These are phyloP conservation scores for Falco novaeseelandiae DNA, from an alignment of 2,797 vertebrate genomes.

Conservation along the genomic window DNA sequence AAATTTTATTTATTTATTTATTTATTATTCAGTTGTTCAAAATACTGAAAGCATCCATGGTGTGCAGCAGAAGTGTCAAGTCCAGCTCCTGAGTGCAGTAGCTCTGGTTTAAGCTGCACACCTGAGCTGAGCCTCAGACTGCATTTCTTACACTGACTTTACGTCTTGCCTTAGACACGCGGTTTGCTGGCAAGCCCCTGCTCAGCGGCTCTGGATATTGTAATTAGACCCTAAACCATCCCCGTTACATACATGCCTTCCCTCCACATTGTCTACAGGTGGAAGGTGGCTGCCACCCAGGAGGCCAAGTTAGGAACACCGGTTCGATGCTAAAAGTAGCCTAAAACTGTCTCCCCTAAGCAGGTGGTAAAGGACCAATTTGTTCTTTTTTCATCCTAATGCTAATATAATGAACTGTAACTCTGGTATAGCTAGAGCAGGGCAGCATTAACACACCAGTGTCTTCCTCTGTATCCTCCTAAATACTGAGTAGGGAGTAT, in stretches of 20 bases:
- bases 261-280: rapidly evolving
- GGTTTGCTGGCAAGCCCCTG: background rate
- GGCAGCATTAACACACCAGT: background rate
- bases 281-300: background rate
- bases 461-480: background rate
- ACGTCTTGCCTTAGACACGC: rapidly evolving
- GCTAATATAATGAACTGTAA: background rate
- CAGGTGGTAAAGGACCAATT: background rate
- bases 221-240: background rate
- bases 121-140: background rate
- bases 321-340: background rate
- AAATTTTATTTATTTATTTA: background rate
- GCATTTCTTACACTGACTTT: background rate
- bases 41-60: background rate
- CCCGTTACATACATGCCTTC: too few species aligned
- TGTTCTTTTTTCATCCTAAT: background rate
- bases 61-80: background rate
- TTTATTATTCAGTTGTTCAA: background rate
- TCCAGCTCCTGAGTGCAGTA: background rate
- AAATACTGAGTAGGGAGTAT: background rate
- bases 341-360: background rate
- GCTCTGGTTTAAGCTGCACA: background rate
- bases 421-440: background rate
- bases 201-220: background rate
- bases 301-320: background rate